Percentiles rank a stretch among this genome's conserved stretches.
Conservation (phyloP, 2,797 vertebrate species). For the Acanthopagrus latus region DNA sequence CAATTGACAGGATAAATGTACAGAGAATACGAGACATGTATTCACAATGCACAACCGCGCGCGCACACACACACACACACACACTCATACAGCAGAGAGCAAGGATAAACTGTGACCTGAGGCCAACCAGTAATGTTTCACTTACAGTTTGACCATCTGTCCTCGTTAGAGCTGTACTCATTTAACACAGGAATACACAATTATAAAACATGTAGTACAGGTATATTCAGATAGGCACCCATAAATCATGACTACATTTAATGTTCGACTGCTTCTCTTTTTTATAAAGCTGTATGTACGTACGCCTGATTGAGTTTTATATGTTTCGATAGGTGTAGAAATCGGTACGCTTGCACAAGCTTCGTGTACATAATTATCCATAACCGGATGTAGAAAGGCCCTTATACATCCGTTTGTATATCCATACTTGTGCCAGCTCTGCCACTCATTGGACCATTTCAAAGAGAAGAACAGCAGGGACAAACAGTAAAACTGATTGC, state of each 20-base stretch:
- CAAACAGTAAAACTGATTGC: too few relatives aligned
- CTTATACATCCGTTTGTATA: too few relatives aligned
- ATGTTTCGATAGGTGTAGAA: too few relatives aligned
- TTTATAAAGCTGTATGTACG: too few relatives aligned
- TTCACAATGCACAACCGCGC: background rate
- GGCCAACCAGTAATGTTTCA: constrained; percentile 29
- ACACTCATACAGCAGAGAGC: background rate
- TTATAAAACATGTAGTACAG: background rate
- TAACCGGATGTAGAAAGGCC: too few relatives aligned
- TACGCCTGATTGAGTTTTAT: too few relatives aligned
- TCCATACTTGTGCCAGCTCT: too few relatives aligned
- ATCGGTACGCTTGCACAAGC: too few relatives aligned
- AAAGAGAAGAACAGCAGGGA: too few relatives aligned
- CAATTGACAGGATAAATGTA: constrained; percentile 11
- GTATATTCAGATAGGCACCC: background rate
- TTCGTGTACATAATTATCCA: too few relatives aligned
- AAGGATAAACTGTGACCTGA: constrained; percentile 14
- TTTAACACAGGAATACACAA: background rate
- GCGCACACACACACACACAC: constrained; percentile 7
- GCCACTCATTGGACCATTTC: too few relatives aligned
- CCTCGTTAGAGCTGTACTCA: background rate
- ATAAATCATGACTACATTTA: background rate
- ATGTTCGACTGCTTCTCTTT: too few relatives aligned
- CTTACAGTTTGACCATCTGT: constrained; percentile 35
- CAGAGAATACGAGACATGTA: constrained; percentile 15